These are phyloP conservation scores for Campoletis sonorensis DNA, from an alignment of 1,140 invertebrate genomes.

Conservation along the genomic window DNA sequence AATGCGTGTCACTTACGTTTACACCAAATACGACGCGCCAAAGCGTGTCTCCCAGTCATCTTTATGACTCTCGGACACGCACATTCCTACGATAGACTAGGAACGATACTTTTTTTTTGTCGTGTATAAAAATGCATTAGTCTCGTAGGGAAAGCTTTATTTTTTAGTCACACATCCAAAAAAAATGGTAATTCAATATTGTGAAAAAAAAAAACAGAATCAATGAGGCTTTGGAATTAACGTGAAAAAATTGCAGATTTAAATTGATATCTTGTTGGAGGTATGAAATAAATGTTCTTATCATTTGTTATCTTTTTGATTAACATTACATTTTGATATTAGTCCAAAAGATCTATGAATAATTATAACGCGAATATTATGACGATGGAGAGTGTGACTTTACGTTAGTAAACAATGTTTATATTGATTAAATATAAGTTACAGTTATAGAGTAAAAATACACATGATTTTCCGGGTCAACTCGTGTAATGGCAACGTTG, in stretches of 20 bases:
- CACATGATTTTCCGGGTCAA: constrained; percentile 27
- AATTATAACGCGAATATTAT: no score
- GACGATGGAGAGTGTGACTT: no score
- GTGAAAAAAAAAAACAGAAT: no score
- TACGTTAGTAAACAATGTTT: neutral
- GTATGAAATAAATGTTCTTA: no score
- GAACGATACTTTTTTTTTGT: neutral
- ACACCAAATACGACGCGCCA: constrained; percentile 21
- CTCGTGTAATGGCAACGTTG: neutral
- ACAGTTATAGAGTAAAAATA: neutral
- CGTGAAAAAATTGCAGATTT: no score
- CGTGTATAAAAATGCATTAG: neutral
- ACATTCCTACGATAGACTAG: constrained; percentile 18
- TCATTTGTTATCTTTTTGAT: no score
- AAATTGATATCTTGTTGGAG: no score
- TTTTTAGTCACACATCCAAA: neutral
- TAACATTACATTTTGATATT: no score
- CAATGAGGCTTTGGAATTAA: no score
- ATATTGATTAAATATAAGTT: neutral
- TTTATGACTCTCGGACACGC: constrained; percentile 36
- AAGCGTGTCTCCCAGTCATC: constrained; percentile 10
- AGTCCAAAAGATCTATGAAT: no score
- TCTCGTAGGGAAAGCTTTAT: neutral
- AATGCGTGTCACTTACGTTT: constrained; percentile 13
- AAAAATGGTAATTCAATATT: neutral